These are phyloP conservation scores for Naso thynnoides DNA, from an alignment of 2,797 vertebrate genomes.

Conservation along the genomic window DNA sequence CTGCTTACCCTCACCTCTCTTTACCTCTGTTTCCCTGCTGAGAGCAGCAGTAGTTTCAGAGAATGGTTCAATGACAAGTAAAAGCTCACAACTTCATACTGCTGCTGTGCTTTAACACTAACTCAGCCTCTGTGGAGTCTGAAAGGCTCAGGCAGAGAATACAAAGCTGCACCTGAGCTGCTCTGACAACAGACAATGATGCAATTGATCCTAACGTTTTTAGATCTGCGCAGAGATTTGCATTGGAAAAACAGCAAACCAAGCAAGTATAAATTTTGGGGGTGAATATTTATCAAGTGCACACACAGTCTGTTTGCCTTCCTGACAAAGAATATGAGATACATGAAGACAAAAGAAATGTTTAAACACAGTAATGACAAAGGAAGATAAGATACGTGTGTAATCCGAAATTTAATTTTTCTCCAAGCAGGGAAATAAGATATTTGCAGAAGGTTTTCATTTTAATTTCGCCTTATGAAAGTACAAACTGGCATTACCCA, in stretches of 20 bases:
- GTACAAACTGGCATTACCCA: slow-evolving; percentile 21
- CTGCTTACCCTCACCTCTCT: slow-evolving; percentile 55
- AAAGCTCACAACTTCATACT: slow-evolving; percentile 53
- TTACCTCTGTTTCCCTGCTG: slow-evolving; percentile 52
- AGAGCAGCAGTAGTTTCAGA: slow-evolving; percentile 56
- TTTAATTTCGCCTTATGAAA: slow-evolving; percentile 42
- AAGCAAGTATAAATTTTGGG: not conserved
- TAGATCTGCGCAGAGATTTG: slow-evolving; percentile 44
- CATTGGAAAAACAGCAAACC: slow-evolving; percentile 25
- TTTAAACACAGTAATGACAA: slow-evolving; percentile 53
- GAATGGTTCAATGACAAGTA: slow-evolving; percentile 65
- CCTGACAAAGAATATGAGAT: slow-evolving; percentile 36
- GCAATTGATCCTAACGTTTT: slow-evolving; percentile 37
- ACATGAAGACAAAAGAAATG: slow-evolving; percentile 43
- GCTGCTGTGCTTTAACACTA: slow-evolving; percentile 41
- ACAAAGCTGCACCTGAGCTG: slow-evolving; percentile 53
- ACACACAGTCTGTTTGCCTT: slow-evolving; percentile 42
- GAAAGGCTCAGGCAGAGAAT: slow-evolving; percentile 44
- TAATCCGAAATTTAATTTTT: slow-evolving; percentile 43
- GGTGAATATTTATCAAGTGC: slow-evolving; percentile 49
- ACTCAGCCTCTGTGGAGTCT: slow-evolving; percentile 51
- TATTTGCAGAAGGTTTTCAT: slow-evolving; percentile 44
- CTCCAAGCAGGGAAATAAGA: slow-evolving; percentile 1
- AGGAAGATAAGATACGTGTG: slow-evolving; percentile 18
- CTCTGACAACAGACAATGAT: slow-evolving; percentile 54